These are phyloP conservation scores for Condylostylus longicornis DNA, from an alignment of 1,140 invertebrate species.

Conservation along the genomic window DNA sequence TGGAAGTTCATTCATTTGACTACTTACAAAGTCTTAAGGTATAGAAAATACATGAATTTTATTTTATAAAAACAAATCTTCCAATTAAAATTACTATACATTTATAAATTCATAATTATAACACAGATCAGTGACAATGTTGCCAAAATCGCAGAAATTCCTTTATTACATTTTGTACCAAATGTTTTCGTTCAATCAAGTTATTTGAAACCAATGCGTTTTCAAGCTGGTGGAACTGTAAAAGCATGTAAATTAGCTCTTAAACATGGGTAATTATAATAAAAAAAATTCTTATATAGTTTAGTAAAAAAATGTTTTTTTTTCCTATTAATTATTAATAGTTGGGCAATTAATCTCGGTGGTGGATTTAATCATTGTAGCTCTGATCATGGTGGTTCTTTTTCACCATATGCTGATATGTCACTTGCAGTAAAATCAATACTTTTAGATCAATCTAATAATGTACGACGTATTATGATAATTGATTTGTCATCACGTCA, in stretches of 20 bases:
- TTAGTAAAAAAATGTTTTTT: no score
- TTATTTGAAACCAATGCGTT: constrained; percentile 61
- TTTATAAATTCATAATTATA: no score
- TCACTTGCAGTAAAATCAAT: constrained; percentile 57
- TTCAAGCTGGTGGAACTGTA: constrained; percentile 69
- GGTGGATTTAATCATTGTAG: constrained; percentile 78
- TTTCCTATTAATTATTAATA: no score
- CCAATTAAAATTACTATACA: no score
- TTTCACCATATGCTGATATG: constrained; percentile 81
- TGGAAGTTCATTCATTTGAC: constrained; percentile 51
- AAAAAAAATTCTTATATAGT: no score
- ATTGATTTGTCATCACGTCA: constrained; percentile 81
- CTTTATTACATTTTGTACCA: constrained; percentile 54
- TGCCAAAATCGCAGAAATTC: constrained; percentile 63
- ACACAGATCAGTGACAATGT: constrained; percentile 67
- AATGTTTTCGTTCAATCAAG: constrained; percentile 58
- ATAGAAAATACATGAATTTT: no score
- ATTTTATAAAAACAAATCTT: no score
- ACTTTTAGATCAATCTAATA: constrained; percentile 38
- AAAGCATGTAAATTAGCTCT: constrained; percentile 64
- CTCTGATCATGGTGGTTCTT: constrained; percentile 56
- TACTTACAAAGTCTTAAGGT: constrained; percentile 58
- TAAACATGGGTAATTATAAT: no score
- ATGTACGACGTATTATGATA: constrained; percentile 60
- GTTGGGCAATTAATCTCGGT: constrained; percentile 79